These are phyloP conservation scores for Acrocyrtus sp. DNA, from an alignment of 2,888 invertebrate genomes.

Conservation along the genomic window DNA sequence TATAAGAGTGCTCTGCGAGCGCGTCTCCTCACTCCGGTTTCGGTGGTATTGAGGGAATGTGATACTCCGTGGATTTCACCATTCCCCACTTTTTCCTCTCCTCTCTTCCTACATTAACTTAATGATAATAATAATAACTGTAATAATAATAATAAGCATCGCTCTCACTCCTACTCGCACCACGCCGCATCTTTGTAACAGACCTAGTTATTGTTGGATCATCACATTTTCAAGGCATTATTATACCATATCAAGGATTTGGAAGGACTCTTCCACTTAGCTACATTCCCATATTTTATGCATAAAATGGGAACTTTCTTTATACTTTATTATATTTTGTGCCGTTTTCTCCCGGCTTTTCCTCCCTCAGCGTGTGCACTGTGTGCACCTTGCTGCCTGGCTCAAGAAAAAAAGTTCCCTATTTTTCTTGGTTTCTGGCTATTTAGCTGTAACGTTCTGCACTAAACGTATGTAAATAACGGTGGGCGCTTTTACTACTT, in stretches of 20 bases:
- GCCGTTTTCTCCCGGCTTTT: neutral
- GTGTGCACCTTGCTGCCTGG: too few species aligned
- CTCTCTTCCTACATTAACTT: slow-evolving; percentile 37
- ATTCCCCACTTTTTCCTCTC: slow-evolving; percentile 1
- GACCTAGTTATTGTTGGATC: neutral
- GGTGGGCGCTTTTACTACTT: slow-evolving; percentile 6
- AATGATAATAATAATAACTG: slow-evolving; percentile 50
- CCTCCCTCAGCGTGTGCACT: too few species aligned
- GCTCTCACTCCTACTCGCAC: slow-evolving; percentile 29
- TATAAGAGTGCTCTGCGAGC: slow-evolving; percentile 7
- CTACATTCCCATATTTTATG: neutral
- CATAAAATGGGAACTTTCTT: neutral
- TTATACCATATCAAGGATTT: too few species aligned
- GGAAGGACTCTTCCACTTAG: neutral
- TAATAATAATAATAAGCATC: slow-evolving; percentile 47
- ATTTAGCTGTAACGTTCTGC: neutral
- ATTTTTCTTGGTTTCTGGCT: neutral
- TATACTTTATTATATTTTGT: neutral
- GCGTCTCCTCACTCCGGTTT: neutral
- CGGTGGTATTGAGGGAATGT: neutral
- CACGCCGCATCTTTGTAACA: neutral
- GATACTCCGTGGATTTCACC: slow-evolving; percentile 7
- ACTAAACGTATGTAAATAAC: slow-evolving; percentile 1
- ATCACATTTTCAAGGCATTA: neutral
- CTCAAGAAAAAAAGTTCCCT: too few species aligned